These are phyloP conservation scores for Melanotaenia trifasciata DNA, from an alignment of 2,797 vertebrate genomes.

Conservation along the genomic window DNA sequence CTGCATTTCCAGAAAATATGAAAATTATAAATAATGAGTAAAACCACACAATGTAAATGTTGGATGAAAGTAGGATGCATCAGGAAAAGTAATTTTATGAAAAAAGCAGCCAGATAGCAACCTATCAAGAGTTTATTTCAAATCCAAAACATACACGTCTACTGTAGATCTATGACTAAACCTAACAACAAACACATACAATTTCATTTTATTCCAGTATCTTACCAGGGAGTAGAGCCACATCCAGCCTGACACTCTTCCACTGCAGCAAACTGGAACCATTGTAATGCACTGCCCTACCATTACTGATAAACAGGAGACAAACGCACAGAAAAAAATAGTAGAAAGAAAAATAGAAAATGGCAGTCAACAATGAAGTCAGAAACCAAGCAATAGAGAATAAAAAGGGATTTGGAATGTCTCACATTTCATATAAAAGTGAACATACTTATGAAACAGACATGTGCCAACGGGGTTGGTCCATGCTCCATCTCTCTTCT, in stretches of 20 bases:
- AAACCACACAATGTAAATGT: not conserved
- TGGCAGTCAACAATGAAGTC: slow-evolving; percentile 50
- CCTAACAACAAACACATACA: slow-evolving; percentile 17
- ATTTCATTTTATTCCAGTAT: slow-evolving; percentile 34
- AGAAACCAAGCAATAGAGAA: slow-evolving; percentile 33
- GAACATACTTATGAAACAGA: slow-evolving; percentile 97
- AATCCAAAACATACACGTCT: slow-evolving; percentile 28
- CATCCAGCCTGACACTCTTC: slow-evolving; percentile 97
- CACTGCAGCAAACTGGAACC: slow-evolving; percentile 98
- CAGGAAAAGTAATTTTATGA: not conserved
- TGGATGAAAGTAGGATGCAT: not conserved
- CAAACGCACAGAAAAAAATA: slow-evolving; percentile 38
- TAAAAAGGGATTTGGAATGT: slow-evolving; percentile 1
- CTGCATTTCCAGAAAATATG: slow-evolving; percentile 68
- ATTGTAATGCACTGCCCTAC: slow-evolving; percentile 97
- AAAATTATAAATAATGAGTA: not conserved
- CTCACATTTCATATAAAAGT: slow-evolving; percentile 4
- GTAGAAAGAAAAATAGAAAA: slow-evolving; percentile 39
- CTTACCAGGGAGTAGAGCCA: slow-evolving; percentile 95
- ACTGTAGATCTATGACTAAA: slow-evolving; percentile 31
- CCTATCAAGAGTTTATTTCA: not conserved
- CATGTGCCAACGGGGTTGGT: slow-evolving; percentile 99
- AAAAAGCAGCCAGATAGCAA: not conserved
- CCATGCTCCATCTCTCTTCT: slow-evolving; percentile 97
- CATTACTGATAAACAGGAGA: slow-evolving; percentile 86